A percentile compares a stretch with the other conserved stretches of the same genome.
phyloP scores from a whole-genome alignment of 2,888 invertebrate genomes.

The Eupithecia centaureata region DNA sequence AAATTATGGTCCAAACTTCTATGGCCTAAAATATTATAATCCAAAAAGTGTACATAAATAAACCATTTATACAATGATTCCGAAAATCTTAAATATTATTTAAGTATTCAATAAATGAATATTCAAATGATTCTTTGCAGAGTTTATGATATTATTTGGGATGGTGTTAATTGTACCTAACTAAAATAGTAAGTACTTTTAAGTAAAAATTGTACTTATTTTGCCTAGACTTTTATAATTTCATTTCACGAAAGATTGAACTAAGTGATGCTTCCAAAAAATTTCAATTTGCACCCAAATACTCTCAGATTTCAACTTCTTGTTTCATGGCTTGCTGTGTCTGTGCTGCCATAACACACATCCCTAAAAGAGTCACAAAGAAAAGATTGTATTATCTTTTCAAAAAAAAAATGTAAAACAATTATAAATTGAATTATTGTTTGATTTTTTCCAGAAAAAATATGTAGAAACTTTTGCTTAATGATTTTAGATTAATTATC shows the following conservation, averaged over 20 bases:
- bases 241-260: background rate
- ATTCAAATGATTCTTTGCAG: background rate
- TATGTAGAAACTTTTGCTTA: too few species aligned
- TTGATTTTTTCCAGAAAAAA: too few species aligned
- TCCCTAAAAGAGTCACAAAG: too few species aligned
- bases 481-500: too few species aligned
- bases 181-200: background rate
- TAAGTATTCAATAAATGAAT: conserved; percentile 23
- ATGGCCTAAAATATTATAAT: background rate
- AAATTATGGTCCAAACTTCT: background rate
- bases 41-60: conserved; percentile 1
- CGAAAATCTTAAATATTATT: conserved; percentile 22
- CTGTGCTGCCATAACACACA: too few species aligned
- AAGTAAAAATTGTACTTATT: background rate
- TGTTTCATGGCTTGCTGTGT: too few species aligned
- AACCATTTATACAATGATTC: conserved; percentile 17
- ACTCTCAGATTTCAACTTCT: too few species aligned
- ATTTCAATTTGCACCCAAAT: too few species aligned
- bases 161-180: background rate
- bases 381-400: too few species aligned
- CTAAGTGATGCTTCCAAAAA: background rate
- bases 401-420: too few species aligned
- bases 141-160: background rate
- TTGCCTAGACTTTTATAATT: background rate
- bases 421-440: too few species aligned